Evolutionary conservation across 2,797 vertebrate genomes (phyloP).

Genomic region (Crenuchus spilurus): DNA sequence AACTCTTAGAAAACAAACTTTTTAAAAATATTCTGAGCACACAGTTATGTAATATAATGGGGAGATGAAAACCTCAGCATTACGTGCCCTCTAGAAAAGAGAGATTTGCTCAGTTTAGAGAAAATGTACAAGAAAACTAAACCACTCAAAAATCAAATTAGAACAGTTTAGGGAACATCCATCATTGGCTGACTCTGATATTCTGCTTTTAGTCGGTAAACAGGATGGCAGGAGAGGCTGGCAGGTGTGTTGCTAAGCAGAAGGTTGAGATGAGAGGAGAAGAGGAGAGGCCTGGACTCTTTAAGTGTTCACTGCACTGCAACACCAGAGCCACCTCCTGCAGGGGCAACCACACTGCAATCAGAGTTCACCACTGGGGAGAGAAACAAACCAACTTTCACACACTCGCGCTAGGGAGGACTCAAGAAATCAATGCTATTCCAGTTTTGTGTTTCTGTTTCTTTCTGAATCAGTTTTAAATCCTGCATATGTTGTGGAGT

Average conservation of each 20-base stretch:
- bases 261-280: constrained; percentile 45
- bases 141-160: neutral
- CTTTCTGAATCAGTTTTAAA: neutral
- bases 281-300: constrained; percentile 28
- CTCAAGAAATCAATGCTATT: neutral
- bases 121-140: neutral
- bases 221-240: neutral
- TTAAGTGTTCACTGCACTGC: constrained; percentile 61
- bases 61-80: neutral
- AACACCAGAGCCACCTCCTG: constrained; percentile 79
- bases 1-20: neutral
- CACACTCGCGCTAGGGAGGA: neutral
- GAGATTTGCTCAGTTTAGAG: neutral
- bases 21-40: neutral
- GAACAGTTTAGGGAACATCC: neutral
- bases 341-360: constrained; percentile 77
- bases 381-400: constrained; percentile 46
- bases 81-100: neutral
- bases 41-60: neutral
- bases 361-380: constrained; percentile 81
- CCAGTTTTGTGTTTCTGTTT: neutral
- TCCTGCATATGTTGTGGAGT: too few relatives aligned
- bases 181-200: constrained; percentile 13
- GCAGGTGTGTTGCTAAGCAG: constrained; percentile 62
- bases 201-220: constrained; percentile 25